Conservation (phyloP, 1,140 invertebrate genomes). For the Brachionus rotundiformis region DNA sequence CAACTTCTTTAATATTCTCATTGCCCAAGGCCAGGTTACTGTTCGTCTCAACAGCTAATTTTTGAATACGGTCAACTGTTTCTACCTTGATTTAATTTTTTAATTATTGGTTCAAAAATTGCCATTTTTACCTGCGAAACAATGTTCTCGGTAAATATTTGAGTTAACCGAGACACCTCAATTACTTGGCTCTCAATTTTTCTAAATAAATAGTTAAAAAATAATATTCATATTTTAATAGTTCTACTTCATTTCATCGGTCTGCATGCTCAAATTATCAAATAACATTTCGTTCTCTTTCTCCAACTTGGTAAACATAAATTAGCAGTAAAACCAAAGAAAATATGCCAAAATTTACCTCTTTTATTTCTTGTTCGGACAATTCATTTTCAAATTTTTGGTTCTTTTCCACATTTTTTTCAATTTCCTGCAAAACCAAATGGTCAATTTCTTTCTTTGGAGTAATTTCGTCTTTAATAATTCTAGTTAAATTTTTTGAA, state of each 20-base stretch:
- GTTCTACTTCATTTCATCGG: slow-evolving; percentile 37
- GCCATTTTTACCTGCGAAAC: slow-evolving; percentile 30
- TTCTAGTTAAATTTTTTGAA: neutral
- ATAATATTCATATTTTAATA: neutral
- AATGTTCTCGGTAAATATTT: slow-evolving; percentile 51
- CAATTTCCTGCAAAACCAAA: neutral
- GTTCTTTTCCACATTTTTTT: slow-evolving; percentile 1
- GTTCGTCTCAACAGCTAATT: slow-evolving; percentile 34
- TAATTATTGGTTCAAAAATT: neutral
- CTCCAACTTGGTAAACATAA: slow-evolving; percentile 2
- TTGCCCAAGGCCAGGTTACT: slow-evolving; percentile 15
- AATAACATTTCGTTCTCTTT: slow-evolving; percentile 40
- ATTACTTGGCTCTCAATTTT: slow-evolving; percentile 48
- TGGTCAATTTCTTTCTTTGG: neutral
- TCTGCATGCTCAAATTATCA: slow-evolving; percentile 43
- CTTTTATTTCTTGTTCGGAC: slow-evolving; percentile 9
- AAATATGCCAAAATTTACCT: neutral
- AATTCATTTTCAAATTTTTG: neutral
- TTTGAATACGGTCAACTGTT: slow-evolving; percentile 37
- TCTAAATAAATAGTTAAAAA: neutral
- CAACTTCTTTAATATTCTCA: slow-evolving; percentile 51
- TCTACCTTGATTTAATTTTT: slow-evolving; percentile 4
- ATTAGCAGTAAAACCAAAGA: neutral
- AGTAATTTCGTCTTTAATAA: neutral
- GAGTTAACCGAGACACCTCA: slow-evolving; percentile 31